These are phyloP conservation scores for Poeciliopsis prolifica DNA, from an alignment of 2,113 vertebrate genomes.

Conservation along the genomic window DNA sequence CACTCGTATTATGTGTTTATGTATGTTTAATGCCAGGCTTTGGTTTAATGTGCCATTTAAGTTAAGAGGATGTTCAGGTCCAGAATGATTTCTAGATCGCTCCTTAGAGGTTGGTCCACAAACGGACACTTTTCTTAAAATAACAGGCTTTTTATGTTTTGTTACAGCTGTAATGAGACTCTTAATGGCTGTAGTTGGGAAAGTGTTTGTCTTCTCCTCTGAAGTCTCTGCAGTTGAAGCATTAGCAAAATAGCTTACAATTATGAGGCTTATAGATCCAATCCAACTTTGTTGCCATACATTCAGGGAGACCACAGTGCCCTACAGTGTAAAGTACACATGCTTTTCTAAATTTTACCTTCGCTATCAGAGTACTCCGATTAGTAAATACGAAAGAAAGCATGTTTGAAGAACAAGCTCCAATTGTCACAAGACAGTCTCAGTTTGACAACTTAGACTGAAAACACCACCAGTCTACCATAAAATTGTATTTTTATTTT, in stretches of 20 bases:
- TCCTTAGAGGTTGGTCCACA: conserved; percentile 29
- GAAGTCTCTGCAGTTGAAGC: conserved; percentile 22
- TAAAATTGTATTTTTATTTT: too few species aligned
- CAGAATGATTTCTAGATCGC: conserved; percentile 14
- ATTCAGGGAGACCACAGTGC: conserved; percentile 16
- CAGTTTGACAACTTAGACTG: too few species aligned
- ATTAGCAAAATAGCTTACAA: conserved; percentile 41
- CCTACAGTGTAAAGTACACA: neutral
- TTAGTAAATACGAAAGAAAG: too few species aligned
- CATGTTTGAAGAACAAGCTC: too few species aligned
- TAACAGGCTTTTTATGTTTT: conserved; percentile 47
- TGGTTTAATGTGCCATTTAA: conserved; percentile 7
- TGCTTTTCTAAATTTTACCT: neutral
- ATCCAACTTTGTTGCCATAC: conserved; percentile 16
- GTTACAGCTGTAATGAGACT: conserved; percentile 53
- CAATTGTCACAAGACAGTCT: too few species aligned
- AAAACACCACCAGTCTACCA: too few species aligned
- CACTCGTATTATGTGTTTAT: conserved; percentile 21
- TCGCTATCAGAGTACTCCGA: neutral
- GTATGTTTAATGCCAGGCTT: conserved; percentile 3
- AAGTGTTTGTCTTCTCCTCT: conserved; percentile 48
- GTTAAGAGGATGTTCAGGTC: neutral
- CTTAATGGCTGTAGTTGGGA: conserved; percentile 27
- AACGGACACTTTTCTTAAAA: conserved; percentile 33
- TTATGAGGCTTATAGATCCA: conserved; percentile 52